Evolutionary conservation across 2,888 invertebrate species (phyloP).

Genomic region (Flexamia atlantica): DNA sequence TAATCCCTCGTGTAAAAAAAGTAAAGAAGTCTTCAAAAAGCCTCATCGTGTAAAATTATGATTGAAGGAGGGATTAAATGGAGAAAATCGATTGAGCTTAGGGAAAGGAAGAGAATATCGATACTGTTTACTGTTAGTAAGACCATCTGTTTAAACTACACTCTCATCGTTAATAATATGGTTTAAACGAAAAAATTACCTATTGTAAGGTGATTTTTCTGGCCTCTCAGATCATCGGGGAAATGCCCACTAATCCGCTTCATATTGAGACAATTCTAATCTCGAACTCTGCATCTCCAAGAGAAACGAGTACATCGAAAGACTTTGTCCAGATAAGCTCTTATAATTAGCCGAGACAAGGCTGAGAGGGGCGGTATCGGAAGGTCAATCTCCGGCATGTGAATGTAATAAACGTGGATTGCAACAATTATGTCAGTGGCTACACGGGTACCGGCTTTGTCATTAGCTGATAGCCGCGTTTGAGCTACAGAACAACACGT

Average conservation of each 20-base stretch:
- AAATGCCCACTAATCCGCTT: background rate
- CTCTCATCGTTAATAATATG: too few species aligned
- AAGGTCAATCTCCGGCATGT: conserved; percentile 22
- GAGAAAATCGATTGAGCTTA: too few species aligned
- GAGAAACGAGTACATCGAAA: conserved; percentile 1
- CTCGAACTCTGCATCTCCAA: background rate
- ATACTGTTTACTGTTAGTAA: too few species aligned
- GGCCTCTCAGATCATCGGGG: too few species aligned
- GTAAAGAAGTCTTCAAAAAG: too few species aligned
- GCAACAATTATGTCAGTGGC: conserved; percentile 36
- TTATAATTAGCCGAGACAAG: conserved; percentile 29
- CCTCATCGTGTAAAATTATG: too few species aligned
- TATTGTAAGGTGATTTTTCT: too few species aligned
- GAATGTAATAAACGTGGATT: conserved; percentile 20
- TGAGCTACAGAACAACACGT: background rate
- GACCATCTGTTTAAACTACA: too few species aligned
- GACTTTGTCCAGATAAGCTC: conserved; percentile 13
- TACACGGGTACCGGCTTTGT: conserved; percentile 25
- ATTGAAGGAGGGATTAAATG: too few species aligned
- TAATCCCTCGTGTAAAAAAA: too few species aligned
- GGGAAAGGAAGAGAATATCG: too few species aligned
- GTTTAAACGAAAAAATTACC: too few species aligned
- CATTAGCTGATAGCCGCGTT: conserved; percentile 27
- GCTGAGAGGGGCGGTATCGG: conserved; percentile 21
- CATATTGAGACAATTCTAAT: background rate